Evolutionary conservation across 1,140 invertebrate genomes (phyloP).

Genomic region (Stenopsyche tienmushanensis): DNA sequence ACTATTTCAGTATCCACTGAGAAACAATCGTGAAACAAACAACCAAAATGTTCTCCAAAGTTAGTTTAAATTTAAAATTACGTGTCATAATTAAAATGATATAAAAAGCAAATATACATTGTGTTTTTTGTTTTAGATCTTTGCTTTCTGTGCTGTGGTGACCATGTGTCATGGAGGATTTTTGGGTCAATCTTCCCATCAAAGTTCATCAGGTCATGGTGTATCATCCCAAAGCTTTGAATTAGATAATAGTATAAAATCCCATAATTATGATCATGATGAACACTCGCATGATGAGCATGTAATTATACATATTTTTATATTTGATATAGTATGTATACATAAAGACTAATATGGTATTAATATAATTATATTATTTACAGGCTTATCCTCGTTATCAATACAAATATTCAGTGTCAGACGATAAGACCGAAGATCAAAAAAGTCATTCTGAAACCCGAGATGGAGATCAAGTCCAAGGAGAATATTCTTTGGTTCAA

Average conservation of each 20-base stretch:
- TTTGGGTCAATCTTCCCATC: conserved; percentile 3
- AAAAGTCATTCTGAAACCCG: conserved; percentile 63
- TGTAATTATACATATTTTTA: conserved; percentile 8
- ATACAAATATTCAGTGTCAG: conserved; percentile 75
- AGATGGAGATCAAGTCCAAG: conserved; percentile 63
- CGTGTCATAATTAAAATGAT: no score
- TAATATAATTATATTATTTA: neutral
- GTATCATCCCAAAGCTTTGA: conserved; percentile 12
- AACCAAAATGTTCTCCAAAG: no score
- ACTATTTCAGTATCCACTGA: no score
- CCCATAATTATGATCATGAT: conserved; percentile 11
- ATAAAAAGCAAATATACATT: neutral
- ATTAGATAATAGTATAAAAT: conserved; percentile 8
- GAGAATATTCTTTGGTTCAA: conserved; percentile 56
- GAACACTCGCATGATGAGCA: conserved; percentile 7
- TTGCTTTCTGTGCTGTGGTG: conserved; percentile 4
- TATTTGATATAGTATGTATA: neutral
- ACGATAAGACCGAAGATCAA: no score
- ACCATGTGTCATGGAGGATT: conserved; percentile 4
- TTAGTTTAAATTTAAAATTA: no score
- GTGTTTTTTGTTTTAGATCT: conserved; percentile 2
- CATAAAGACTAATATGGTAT: no score
- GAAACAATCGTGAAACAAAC: no score
- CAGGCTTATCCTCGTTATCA: conserved; percentile 66
- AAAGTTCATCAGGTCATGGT: conserved; percentile 2